These are phyloP conservation scores for Cephus pygmeus DNA, from an alignment of 2,888 invertebrate genomes.

Conservation along the genomic window DNA sequence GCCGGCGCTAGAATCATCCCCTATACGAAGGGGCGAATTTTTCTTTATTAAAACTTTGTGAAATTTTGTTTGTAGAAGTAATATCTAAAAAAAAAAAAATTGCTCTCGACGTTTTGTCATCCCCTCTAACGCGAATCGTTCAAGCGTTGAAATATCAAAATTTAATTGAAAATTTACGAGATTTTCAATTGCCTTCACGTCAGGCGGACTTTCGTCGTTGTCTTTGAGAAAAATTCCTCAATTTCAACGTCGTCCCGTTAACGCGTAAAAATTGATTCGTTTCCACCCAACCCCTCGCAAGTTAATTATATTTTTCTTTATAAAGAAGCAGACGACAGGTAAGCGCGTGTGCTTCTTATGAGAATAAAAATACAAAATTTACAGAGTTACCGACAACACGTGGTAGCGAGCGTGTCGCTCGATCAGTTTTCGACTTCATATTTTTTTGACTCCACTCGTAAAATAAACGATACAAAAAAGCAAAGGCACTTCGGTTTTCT, in stretches of 20 bases:
- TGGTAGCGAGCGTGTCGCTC: not conserved
- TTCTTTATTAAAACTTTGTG: not conserved
- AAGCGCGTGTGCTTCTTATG: not conserved
- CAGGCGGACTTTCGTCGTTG: not conserved
- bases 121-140: not conserved
- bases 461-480: not conserved
- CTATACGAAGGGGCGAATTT: not conserved
- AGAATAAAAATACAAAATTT: not conserved
- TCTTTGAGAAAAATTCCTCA: not conserved
- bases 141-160: not conserved
- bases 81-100: not conserved
- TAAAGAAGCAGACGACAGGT: not conserved
- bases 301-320: not conserved
- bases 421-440: not conserved
- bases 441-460: not conserved
- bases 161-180: not conserved
- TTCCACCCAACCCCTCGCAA: no score
- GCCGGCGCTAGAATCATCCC: not conserved
- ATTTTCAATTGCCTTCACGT: not conserved
- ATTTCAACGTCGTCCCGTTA: not conserved
- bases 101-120: not conserved
- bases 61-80: not conserved
- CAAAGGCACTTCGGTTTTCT: not conserved
- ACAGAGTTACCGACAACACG: not conserved
- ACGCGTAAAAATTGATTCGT: not conserved